Evolutionary conservation across 1,140 invertebrate species (phyloP), one percentile per base, ranked within the genome.

Genomic region (Eulimnadia texana): DNA sequence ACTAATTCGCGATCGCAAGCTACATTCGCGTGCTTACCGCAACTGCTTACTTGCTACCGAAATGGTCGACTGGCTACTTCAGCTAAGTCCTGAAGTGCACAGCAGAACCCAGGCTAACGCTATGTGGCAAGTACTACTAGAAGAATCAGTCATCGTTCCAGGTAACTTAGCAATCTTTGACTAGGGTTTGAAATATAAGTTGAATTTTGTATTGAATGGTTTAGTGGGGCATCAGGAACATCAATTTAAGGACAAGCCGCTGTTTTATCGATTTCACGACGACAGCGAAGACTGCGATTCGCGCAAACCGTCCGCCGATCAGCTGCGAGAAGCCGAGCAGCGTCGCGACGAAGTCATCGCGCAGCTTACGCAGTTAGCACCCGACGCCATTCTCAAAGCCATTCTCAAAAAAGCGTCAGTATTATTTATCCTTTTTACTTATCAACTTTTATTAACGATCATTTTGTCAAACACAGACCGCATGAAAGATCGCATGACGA

Each of bases 111-210:
- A 88, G 67, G 85, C 86, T 25, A 80, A 83, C 19, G 85, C 82
- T 24, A 88, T 90, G 81, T 90, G 86, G 84, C 88, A 91, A 69
- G 83, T 82, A 0, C 72, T 91, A n/a, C 73, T 90, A 23, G 88
- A 91, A 71, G 85, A 90, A 73, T 84, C 85, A 49, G 79, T 89
- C 52, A 79, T 90, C 63, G 77, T 80, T 29, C 85, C 89, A 72
- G 85, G 87, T 89, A 69, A 77, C 6, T 2, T 64, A 58, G 49
- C 20, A 47, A 9, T 10, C 9, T 55, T 58, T 66, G 28, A 23
- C 61, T 61, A 20, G 47, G 55, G n/a, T n/a, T n/a, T n/a, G n/a
- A n/a, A n/a, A n/a, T n/a, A n/a, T n/a, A n/a, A n/a, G n/a, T n/a
- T n/a, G n/a, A n/a, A n/a, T n/a, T n/a, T n/a, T n/a, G n/a, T n/a